Evolutionary conservation across 1,140 invertebrate genomes (phyloP).

Genomic region (Drosophila pachea): DNA sequence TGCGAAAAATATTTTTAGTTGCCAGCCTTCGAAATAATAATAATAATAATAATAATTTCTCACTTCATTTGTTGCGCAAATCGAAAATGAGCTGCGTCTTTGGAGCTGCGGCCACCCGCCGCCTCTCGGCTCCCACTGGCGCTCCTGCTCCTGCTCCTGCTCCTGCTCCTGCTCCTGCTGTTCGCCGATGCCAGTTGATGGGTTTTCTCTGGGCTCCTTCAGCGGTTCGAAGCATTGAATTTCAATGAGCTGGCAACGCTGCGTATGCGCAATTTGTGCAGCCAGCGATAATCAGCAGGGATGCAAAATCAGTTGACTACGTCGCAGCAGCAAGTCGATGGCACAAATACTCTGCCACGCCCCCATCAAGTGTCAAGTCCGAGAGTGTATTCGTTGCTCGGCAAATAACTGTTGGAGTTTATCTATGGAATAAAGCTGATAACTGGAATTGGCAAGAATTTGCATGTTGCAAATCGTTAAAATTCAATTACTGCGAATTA

Average conservation of each 20-base stretch:
- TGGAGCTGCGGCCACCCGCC: too few species aligned
- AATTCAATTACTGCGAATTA: constrained; percentile 69
- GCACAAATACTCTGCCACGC: neutral
- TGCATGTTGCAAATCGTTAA: constrained; percentile 48
- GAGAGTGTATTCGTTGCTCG: neutral
- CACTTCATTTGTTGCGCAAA: constrained; percentile 76
- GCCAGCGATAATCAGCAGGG: constrained; percentile 25
- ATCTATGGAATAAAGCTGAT: neutral
- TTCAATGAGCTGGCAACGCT: constrained; percentile 43
- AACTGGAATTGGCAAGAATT: constrained; percentile 28
- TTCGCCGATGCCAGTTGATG: constrained; percentile 20
- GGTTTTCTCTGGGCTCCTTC: constrained; percentile 16
- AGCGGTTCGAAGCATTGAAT: constrained; percentile 37
- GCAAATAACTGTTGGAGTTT: neutral
- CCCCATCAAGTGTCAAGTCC: neutral
- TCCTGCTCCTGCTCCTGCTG: too few species aligned
- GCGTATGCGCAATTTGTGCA: constrained; percentile 56
- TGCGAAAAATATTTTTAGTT: constrained; percentile 41
- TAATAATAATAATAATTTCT: constrained; percentile 73
- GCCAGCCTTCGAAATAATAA: constrained; percentile 57
- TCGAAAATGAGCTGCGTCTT: constrained; percentile 55
- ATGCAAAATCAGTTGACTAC: constrained; percentile 13
- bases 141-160: too few species aligned
- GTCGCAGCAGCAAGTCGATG: neutral
- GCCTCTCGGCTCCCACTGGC: too few species aligned